Evolutionary conservation across 2,888 invertebrate species (phyloP), one percentile per base, ranked within the genome.

Genomic region (Monopis laevigella): DNA sequence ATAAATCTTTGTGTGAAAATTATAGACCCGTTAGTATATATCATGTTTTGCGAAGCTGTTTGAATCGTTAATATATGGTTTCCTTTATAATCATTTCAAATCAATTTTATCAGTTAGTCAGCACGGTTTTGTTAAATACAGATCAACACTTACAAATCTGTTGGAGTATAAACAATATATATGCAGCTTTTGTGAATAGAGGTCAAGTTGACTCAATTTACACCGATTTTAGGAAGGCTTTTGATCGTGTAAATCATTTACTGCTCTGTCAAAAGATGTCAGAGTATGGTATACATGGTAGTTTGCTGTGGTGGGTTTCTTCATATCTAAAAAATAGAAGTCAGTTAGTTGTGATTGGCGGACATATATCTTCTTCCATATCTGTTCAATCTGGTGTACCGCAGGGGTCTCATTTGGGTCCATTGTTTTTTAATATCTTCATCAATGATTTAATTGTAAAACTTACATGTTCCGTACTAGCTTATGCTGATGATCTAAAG

Each of bases 161-260:
- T 4, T 26, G 17, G 10, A 49, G 44, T 26, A 44, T 43, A 1
- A 39, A 32, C 11, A 38, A 35, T 28, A 3, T 42, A n/a, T n/a
- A n/a, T 11, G 19, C 19, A 2, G 18, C 30, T 2, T 41, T 34
- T 1, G 11, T 50, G 2, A 47, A 42, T 10, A 24, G 2, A 7
- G 13, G 29, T 14, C 7, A 43, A 26, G 41, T 48, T 1, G 45
- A 48, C 24, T 36, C 44, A 6, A 41, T 46, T 2, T 48, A 49
- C 29, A 48, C 46, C 6, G 48, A 50, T 19, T 48, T 50, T 16
- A 35, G 30, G 6, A 48, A 48, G 17, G 50, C 48, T 2, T 50
- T 47, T 40, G 48, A 48, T 26, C 40, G 29, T 21, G 41, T 45
- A 1, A 42, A 44, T 24, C 41, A 45, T 8, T 8, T 1, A 6